Evolutionary conservation across 1,140 invertebrate genomes (phyloP).

Genomic region (Bombus huntii): DNA sequence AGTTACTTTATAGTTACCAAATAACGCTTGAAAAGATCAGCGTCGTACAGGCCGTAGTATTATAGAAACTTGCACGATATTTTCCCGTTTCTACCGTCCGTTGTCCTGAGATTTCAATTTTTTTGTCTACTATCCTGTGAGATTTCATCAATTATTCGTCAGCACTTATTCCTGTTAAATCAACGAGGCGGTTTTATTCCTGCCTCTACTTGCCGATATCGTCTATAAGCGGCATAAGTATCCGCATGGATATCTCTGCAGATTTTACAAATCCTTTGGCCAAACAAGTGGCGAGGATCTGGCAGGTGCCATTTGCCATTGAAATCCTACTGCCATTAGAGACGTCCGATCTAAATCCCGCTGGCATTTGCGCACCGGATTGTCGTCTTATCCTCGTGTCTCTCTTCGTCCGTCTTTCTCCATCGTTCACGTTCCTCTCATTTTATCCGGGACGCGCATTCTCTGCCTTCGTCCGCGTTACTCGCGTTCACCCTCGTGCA

Average conservation of each 20-base stretch:
- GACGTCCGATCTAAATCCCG: slow-evolving; percentile 73
- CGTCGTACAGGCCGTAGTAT: not conserved
- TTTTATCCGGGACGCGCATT: not conserved
- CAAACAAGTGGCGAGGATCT: slow-evolving; percentile 70
- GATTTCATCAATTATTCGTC: not conserved
- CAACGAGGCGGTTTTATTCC: slow-evolving; percentile 51
- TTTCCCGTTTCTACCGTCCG: not conserved
- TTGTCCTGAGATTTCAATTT: not conserved
- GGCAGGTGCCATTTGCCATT: slow-evolving; percentile 73
- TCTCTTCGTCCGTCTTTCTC: slow-evolving; percentile 5
- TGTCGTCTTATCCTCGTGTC: slow-evolving; percentile 67
- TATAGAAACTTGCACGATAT: not conserved
- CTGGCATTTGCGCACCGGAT: slow-evolving; percentile 72
- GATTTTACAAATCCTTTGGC: slow-evolving; percentile 72
- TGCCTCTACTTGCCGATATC: slow-evolving; percentile 16
- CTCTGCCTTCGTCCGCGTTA: not conserved
- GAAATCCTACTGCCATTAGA: slow-evolving; percentile 76
- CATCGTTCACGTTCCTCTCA: not conserved
- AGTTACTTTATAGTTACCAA: not conserved
- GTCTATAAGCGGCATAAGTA: slow-evolving; percentile 30
- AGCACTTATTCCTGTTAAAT: not conserved
- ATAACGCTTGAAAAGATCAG: not conserved
- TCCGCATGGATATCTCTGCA: slow-evolving; percentile 51
- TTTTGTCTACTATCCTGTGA: too few species aligned
- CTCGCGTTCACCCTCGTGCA: slow-evolving; percentile 40